Evolutionary conservation across 2,888 invertebrate species (phyloP).

Genomic region (Callosobruchus maculatus): DNA sequence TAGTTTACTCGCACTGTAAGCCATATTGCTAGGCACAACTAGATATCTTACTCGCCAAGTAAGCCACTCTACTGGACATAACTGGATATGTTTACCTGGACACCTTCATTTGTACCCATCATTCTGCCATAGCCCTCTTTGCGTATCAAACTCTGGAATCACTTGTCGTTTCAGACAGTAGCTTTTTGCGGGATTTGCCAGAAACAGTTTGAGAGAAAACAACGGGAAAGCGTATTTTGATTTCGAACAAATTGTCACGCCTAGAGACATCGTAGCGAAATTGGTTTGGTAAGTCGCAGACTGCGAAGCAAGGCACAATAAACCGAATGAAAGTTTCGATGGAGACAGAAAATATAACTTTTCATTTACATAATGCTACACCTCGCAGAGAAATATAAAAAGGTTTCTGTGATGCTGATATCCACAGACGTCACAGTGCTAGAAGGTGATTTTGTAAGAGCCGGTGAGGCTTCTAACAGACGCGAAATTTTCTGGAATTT

Average conservation of each 20-base stretch:
- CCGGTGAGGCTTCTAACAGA: too few relatives aligned
- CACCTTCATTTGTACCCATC: too few relatives aligned
- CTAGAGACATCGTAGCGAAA: neutral
- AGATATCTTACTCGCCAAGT: too few relatives aligned
- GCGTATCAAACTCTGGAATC: neutral
- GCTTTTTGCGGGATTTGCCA: neutral
- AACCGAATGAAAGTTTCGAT: conserved; percentile 3
- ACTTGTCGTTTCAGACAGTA: neutral
- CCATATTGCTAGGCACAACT: too few relatives aligned
- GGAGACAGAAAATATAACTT: conserved; percentile 1
- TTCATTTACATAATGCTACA: conserved; percentile 6
- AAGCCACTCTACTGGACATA: too few relatives aligned
- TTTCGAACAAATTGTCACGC: neutral
- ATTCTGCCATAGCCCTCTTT: neutral
- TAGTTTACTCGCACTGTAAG: too few relatives aligned
- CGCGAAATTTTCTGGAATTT: too few relatives aligned
- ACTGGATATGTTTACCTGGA: too few relatives aligned
- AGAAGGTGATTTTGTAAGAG: too few relatives aligned
- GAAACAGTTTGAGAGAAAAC: neutral
- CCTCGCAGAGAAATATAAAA: conserved; percentile 2
- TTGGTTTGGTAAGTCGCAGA: neutral
- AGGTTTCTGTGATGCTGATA: neutral
- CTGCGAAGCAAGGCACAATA: neutral
- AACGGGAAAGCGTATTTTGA: neutral
- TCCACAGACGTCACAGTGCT: neutral